phyloP scores from a whole-genome alignment of 2,797 vertebrate species.

The Meda fulgida region DNA sequence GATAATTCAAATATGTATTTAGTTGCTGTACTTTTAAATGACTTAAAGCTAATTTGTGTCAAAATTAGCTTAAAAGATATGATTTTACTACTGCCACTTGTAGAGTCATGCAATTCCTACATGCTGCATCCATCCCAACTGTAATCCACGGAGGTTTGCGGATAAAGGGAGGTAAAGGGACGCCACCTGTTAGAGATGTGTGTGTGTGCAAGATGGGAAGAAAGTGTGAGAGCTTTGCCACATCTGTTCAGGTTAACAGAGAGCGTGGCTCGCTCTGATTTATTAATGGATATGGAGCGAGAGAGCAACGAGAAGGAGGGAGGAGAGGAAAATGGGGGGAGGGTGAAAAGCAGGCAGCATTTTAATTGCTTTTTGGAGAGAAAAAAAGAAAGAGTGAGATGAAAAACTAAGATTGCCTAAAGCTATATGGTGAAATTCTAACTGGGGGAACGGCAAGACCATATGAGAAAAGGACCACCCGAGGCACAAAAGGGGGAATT shows the following conservation, averaged over 20 bases:
- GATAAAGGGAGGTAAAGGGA: conserved; percentile 60
- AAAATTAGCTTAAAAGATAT: not conserved
- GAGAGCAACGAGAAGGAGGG: conserved; percentile 55
- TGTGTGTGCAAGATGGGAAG: conserved; percentile 35
- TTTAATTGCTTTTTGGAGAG: conserved; percentile 85
- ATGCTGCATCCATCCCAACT: conserved; percentile 40
- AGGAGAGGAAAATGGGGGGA: conserved; percentile 50
- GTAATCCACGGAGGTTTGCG: conserved; percentile 48
- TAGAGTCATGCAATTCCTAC: conserved; percentile 52
- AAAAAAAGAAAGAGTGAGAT: conserved; percentile 81
- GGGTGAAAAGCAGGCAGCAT: conserved; percentile 85
- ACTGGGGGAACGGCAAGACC: conserved; percentile 89
- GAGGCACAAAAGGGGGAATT: conserved; percentile 84
- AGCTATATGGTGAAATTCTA: conserved; percentile 89
- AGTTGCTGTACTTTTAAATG: not conserved
- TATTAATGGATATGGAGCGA: conserved; percentile 63
- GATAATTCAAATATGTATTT: not conserved
- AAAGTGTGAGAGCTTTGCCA: conserved; percentile 59
- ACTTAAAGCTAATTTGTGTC: not conserved
- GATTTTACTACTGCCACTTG: conserved; percentile 47
- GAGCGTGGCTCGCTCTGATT: conserved; percentile 61
- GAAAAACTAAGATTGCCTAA: conserved; percentile 86
- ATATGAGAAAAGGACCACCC: conserved; percentile 86
- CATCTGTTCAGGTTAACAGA: conserved; percentile 61
- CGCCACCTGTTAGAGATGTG: conserved; percentile 60